Evolutionary conservation across 2,888 invertebrate genomes (phyloP).

Genomic region (Epistrophella euchroma): DNA sequence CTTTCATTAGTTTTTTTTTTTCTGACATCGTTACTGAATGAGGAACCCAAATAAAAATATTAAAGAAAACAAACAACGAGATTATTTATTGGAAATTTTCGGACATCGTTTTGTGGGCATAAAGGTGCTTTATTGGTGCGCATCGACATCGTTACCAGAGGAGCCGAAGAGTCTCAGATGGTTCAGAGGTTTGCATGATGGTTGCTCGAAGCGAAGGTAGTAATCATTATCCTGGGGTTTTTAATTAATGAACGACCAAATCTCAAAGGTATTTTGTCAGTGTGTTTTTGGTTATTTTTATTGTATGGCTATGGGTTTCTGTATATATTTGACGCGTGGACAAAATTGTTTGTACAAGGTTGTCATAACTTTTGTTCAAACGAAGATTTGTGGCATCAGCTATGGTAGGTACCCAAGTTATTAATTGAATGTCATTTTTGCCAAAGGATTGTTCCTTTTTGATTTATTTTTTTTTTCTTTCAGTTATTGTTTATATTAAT

Average conservation of each 20-base stretch:
- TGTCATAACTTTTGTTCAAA: constrained; percentile 64
- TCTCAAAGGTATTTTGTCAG: constrained; percentile 46
- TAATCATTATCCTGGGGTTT: constrained; percentile 50
- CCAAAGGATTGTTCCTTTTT: background rate
- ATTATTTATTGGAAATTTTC: constrained; percentile 66
- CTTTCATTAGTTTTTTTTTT: constrained; percentile 45
- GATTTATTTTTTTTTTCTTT: background rate
- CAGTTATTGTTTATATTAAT: background rate
- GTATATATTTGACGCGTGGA: constrained; percentile 64
- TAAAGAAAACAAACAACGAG: constrained; percentile 61
- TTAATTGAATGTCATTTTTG: constrained; percentile 17
- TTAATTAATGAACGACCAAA: constrained; percentile 67
- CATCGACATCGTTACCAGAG: constrained; percentile 27
- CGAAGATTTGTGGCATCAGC: background rate
- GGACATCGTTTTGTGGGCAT: constrained; percentile 51
- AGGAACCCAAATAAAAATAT: constrained; percentile 18
- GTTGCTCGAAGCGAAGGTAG: background rate
- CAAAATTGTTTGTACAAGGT: constrained; percentile 64
- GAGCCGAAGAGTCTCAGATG: constrained; percentile 30
- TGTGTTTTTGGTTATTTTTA: constrained; percentile 23
- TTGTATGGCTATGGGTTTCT: background rate
- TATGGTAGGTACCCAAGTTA: constrained; percentile 16
- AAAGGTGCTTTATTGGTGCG: constrained; percentile 70
- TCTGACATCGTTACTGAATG: constrained; percentile 27
- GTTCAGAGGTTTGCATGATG: constrained; percentile 17